Conservation (phyloP, 2,888 invertebrate species). For the Drosophila meridiana region DNA sequence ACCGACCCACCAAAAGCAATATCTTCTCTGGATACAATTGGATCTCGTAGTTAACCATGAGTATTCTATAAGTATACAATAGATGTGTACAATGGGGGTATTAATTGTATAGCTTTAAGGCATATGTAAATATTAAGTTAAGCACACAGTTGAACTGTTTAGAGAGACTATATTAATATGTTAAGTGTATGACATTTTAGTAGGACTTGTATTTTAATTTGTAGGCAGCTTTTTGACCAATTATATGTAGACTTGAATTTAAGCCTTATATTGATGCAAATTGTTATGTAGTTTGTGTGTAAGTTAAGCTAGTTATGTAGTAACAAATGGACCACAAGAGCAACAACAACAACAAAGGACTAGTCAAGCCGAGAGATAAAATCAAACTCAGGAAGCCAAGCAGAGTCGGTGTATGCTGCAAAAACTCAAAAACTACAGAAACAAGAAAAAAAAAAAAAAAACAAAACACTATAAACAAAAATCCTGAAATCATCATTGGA, state of each 20-base stretch:
- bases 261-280: slow-evolving; percentile 6
- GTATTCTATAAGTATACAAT: slow-evolving; percentile 26
- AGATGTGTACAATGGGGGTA: slow-evolving; percentile 23
- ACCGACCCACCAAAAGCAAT: slow-evolving; percentile 34
- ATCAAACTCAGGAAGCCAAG: slow-evolving; percentile 2
- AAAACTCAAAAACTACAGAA: not conserved
- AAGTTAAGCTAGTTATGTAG: slow-evolving; percentile 44
- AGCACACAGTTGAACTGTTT: slow-evolving; percentile 48
- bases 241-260: not conserved
- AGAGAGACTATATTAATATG: slow-evolving; percentile 2
- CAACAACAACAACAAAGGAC: slow-evolving; percentile 3
- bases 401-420: not conserved
- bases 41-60: slow-evolving; percentile 36
- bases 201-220: not conserved
- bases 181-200: slow-evolving; percentile 4
- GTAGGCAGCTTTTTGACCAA: slow-evolving; percentile 5
- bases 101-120: slow-evolving; percentile 6
- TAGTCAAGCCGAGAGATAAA: slow-evolving; percentile 14
- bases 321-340: slow-evolving; percentile 24
- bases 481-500: slow-evolving; percentile 22
- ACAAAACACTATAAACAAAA: slow-evolving; percentile 2
- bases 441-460: no score
- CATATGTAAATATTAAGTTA: slow-evolving; percentile 17
- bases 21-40: slow-evolving; percentile 36
- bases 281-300: slow-evolving; percentile 32